Evolutionary conservation across 2,888 invertebrate species (phyloP), one percentile per base, ranked within the genome.

Genomic region (Morinoia aosen): DNA sequence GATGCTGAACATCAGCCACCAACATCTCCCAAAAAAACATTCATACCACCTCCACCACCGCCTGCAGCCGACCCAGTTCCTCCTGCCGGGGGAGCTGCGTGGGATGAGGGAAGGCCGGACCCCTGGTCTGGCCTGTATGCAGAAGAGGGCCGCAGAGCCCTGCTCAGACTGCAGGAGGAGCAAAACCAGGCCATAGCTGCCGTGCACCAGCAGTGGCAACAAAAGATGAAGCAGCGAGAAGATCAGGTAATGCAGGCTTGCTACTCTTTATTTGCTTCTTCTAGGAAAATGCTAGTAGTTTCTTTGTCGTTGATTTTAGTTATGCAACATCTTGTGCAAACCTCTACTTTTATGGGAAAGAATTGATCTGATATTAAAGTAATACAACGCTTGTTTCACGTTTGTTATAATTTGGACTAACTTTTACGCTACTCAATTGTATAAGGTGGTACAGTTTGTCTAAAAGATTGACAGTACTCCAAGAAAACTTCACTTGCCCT

Each of bases 151-250:
- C 96, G 96, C 64, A 91, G 96, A 8, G 96, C 96, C 88, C 91
- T 96, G 48, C 95, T 96, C 95, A 95, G 96, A 58, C 96, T 96
- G 39, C 95, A 96, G 48, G 96, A 96, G 88, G 96, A 96, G 91
- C 96, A 96, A 91, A 96, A 96, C 95, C 95, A 95, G 88, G 96
- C 96, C 61, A 95, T 96, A 16, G 94, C 96, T 58, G 88, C 95
- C 76, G 95, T 96, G 33, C 95, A 96, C 61, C 95, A 95, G 58
- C 95, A 95, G 2, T 96, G 96, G 96, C 95, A 96, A 33, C 95
- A 95, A 7, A 96, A 96, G 90, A 95, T 96, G 95, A 95, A 96
- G 1, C 90, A 95, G 33, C 96, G 96, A 95, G 96, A 96, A 88
- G 58, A 96, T 56, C 96, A 96, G 95, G 96, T 95, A 90, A 90